phyloP scores from a whole-genome alignment of 2,797 vertebrate species.

The Bovichtus variegatus region DNA sequence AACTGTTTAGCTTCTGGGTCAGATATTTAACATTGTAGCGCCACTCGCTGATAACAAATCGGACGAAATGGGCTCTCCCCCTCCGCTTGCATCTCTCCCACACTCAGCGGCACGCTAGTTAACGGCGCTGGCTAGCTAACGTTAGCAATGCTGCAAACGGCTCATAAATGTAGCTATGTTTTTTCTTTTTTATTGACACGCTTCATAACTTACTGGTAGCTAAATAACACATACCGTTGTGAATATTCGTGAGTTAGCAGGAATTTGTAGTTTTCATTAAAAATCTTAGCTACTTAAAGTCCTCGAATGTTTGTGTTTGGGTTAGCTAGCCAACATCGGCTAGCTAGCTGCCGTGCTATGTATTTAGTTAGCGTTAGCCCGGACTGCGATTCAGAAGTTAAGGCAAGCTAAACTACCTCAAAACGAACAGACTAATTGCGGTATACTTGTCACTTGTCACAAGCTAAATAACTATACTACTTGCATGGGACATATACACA shows the following conservation, averaged over 20 bases:
- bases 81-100: conserved; percentile 55
- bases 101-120: conserved; percentile 71
- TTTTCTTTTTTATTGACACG: background rate
- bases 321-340: conserved; percentile 57
- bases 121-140: conserved; percentile 68
- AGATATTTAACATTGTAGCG: conserved; percentile 78
- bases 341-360: conserved; percentile 62
- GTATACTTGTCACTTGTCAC: accelerated
- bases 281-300: conserved; percentile 24
- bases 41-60: conserved; percentile 80
- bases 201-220: background rate
- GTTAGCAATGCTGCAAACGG: conserved; percentile 69
- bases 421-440: accelerated
- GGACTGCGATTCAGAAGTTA: conserved; percentile 51
- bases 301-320: conserved; percentile 68
- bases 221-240: background rate
- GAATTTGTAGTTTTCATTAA: conserved; percentile 15
- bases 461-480: background rate
- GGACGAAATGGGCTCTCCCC: conserved; percentile 74
- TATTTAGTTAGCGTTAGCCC: conserved; percentile 54
- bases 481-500: background rate
- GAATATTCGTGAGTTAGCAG: background rate
- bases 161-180: conserved; percentile 21
- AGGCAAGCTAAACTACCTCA: background rate
- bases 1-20: conserved; percentile 52